These are phyloP conservation scores for Caranx melampygus DNA, from an alignment of 2,113 vertebrate genomes.

Conservation along the genomic window DNA sequence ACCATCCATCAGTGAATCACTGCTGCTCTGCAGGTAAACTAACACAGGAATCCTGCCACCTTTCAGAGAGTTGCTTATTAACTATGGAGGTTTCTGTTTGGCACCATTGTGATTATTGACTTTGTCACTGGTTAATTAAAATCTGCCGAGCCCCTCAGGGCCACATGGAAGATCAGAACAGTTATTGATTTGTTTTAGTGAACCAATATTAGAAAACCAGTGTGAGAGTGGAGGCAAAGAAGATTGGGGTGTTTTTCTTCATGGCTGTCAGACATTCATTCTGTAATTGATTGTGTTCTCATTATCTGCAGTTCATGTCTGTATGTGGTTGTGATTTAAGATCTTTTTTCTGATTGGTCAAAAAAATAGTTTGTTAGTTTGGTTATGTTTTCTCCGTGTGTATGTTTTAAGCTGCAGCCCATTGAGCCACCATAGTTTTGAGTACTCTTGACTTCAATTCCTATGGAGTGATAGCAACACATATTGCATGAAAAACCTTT, in stretches of 20 bases:
- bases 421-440: not conserved
- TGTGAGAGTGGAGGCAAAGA: not conserved
- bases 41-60: not conserved
- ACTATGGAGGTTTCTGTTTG: constrained; percentile 17
- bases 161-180: not conserved
- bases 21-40: not conserved
- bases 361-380: not conserved
- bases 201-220: not conserved
- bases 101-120: constrained; percentile 2
- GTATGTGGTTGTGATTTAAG: not conserved
- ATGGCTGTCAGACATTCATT: too few species aligned
- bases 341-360: not conserved
- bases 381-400: not conserved
- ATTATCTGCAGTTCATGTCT: too few species aligned
- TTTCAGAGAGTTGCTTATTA: not conserved
- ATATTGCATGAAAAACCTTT: too few species aligned
- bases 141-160: constrained; percentile 5
- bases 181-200: constrained; percentile 20
- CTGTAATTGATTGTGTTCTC: too few species aligned
- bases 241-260: not conserved
- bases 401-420: not conserved
- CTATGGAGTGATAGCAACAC: too few species aligned
- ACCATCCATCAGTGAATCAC: not conserved
- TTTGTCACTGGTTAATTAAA: constrained; percentile 33
- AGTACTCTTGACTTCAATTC: too few species aligned